Conservation (phyloP, 2,113 vertebrate species). For the Ceratotherium simum region DNA sequence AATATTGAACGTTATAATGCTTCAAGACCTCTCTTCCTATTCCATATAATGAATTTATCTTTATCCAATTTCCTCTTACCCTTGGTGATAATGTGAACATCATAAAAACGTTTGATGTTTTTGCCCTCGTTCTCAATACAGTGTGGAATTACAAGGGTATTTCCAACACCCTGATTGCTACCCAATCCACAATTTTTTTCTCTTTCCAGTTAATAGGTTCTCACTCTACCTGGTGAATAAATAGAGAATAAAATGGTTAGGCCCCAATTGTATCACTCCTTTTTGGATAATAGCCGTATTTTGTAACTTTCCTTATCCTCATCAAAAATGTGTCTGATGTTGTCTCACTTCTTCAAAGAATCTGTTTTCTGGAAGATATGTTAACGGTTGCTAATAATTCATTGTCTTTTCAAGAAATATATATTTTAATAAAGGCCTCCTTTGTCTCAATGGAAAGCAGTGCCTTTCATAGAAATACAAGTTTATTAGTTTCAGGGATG, state of each 20-base stretch:
- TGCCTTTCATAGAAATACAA: background rate
- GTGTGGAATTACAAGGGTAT: background rate
- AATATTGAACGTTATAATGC: background rate
- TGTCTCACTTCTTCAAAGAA: background rate
- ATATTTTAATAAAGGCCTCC: background rate
- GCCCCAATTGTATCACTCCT: background rate
- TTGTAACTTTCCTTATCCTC: background rate
- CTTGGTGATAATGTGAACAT: constrained; percentile 21
- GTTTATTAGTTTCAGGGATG: background rate
- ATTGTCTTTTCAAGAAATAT: background rate
- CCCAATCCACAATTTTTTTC: background rate
- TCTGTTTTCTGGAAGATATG: background rate
- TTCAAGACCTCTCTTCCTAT: background rate
- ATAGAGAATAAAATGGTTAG: background rate
- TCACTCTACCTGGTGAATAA: background rate
- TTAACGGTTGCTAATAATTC: background rate
- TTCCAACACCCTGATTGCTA: background rate
- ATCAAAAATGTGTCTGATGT: background rate
- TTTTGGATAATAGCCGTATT: background rate
- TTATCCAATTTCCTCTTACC: background rate
- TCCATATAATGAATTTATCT: background rate
- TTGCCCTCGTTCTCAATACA: background rate
- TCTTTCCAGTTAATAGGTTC: background rate
- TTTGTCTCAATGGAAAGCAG: background rate
- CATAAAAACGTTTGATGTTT: background rate